Evolutionary conservation across 2,113 vertebrate genomes (phyloP).

Genomic region (Sarotherodon lohbergeri): DNA sequence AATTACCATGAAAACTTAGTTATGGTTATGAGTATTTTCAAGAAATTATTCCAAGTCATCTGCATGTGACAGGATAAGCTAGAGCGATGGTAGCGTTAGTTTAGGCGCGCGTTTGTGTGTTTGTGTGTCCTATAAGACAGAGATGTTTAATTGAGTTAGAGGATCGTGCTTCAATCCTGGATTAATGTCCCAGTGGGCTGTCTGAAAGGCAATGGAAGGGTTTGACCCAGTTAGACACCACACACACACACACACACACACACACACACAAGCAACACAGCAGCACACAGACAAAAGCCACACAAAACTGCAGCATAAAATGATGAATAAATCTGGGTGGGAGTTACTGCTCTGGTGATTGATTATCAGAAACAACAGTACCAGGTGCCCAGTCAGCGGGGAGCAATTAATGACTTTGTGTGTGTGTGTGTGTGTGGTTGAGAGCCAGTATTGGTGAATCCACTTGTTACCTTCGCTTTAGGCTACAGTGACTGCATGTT

Average conservation of each 20-base stretch:
- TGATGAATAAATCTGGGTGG: background rate
- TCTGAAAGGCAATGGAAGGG: constrained; percentile 26
- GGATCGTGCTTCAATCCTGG: constrained; percentile 41
- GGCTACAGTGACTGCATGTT: background rate
- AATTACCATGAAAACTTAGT: background rate
- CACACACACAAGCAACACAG: background rate
- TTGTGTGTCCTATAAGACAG: background rate
- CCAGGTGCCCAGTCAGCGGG: constrained; percentile 22
- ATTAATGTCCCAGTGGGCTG: constrained; percentile 50
- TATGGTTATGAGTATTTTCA: background rate
- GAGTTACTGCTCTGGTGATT: constrained; percentile 3
- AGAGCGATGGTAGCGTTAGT: background rate
- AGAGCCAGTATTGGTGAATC: background rate
- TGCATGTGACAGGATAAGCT: background rate
- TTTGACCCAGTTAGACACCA: constrained; percentile 48
- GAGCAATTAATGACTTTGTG: background rate
- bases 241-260: accelerated
- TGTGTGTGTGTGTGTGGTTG: background rate
- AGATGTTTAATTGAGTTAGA: constrained; percentile 53
- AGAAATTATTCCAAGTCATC: background rate
- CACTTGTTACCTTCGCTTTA: constrained; percentile 1
- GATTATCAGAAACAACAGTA: constrained; percentile 10
- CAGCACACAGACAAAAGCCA: background rate
- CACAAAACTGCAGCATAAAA: background rate
- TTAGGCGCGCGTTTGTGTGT: background rate